Base-by-base conservation (phyloP, 2,888 invertebrate genomes). In the Polyploca ridens region DNA sequence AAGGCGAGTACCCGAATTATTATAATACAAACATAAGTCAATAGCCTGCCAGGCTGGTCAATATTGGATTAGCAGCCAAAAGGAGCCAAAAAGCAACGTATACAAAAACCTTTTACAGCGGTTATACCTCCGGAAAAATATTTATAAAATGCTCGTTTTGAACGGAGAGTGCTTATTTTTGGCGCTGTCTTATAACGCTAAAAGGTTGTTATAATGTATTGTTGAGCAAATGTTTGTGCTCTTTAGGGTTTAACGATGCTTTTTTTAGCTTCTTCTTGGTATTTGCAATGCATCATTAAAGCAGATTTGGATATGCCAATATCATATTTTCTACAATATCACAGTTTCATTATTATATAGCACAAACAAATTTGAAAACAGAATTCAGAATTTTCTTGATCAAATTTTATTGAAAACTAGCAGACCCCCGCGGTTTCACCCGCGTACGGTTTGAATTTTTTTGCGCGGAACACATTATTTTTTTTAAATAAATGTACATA, bases 31-130 rank as follows among this genome's bases (percentile, higher is more conserved):
- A 93, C 92, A 93, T 84, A 93, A 94, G 93, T 94, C 94, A 93
- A 93, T 94, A 94, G 93, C 91, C 90, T 90, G 82, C 82, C 87
- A 89, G 91, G 89, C 82, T 89, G 93, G 94, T 94, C 93, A 94
- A 94, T 94, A 94, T 94, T 94, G 90, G 93, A 93, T 94, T 93
- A 94, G 86, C 93, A 81, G 88, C 84, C 93, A 92, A 94, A 94
- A 94, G 93, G 94, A 94, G 90, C 88, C 93, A 93, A 93, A 93
- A 94, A 93, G 93, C 94, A 90, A 91, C 94, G 94, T 94, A 93
- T 94, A 94, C 94, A 94, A 93, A 93, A 94, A 94, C 93, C 93
- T 94, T 94, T 93, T 91, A 93, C 91, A 88, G 90, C 89, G 90
- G 93, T 91, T 90, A 90, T 86, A 90, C 78, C 83, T 79, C 83